Evolutionary conservation across 2,888 invertebrate genomes (phyloP).

Genomic region (Brachypalpus laphriformis): DNA sequence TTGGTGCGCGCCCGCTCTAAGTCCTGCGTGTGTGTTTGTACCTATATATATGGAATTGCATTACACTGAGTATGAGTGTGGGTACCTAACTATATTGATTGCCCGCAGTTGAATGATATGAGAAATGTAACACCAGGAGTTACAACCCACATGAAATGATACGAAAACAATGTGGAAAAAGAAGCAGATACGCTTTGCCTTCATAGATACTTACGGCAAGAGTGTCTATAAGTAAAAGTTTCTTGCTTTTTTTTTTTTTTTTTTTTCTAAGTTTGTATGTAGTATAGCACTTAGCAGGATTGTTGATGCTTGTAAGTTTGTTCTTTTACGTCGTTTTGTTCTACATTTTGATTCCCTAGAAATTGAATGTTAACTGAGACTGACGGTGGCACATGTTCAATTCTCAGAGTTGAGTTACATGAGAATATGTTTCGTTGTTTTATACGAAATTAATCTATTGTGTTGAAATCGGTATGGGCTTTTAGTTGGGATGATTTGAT

Average conservation of each 20-base stretch:
- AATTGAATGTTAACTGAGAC: conserved; percentile 63
- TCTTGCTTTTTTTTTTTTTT: background rate
- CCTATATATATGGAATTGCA: conserved; percentile 29
- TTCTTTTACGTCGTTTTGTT: conserved; percentile 8
- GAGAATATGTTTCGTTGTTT: background rate
- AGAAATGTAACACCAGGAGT: conserved; percentile 71
- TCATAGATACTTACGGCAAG: conserved; percentile 5
- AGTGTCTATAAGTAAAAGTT: conserved; percentile 29
- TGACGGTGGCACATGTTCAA: conserved; percentile 64
- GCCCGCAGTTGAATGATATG: conserved; percentile 67
- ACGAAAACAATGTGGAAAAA: conserved; percentile 29
- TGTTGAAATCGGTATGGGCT: background rate
- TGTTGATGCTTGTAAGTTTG: conserved; percentile 29
- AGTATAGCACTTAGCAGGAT: background rate
- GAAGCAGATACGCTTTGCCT: conserved; percentile 26
- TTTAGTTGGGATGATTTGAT: no score
- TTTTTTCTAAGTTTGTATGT: background rate
- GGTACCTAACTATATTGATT: conserved; percentile 47
- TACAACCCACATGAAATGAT: conserved; percentile 47
- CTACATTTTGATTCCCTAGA: conserved; percentile 58
- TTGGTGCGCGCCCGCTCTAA: background rate
- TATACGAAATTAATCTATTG: background rate
- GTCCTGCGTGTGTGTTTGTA: background rate
- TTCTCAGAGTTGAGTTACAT: conserved; percentile 50
- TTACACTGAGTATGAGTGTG: conserved; percentile 1